A percentile compares a stretch with the other conserved stretches of the same genome.
Conservation (phyloP, 1,140 invertebrate species). For the Adoxophyes honmai region DNA sequence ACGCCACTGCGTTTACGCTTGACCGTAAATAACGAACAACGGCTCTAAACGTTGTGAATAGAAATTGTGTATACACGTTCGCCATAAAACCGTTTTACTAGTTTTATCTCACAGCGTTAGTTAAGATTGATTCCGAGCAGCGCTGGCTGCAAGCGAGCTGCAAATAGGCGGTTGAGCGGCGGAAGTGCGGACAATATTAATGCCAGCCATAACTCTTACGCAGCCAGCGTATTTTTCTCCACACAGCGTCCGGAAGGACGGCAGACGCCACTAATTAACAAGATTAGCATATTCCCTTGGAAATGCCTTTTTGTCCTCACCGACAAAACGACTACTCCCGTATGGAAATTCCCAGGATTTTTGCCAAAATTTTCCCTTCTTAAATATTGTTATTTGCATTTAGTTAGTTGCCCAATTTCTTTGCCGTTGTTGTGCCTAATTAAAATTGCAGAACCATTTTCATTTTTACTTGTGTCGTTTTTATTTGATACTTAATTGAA, state of each 20-base stretch:
- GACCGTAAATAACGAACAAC: too few species aligned
- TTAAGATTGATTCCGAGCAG: slow-evolving; percentile 15
- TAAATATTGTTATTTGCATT: not conserved
- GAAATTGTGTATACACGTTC: too few species aligned
- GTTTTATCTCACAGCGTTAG: not conserved
- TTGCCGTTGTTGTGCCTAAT: not conserved
- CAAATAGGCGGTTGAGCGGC: slow-evolving; percentile 55
- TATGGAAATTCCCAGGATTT: slow-evolving; percentile 10
- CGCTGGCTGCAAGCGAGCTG: slow-evolving; percentile 35
- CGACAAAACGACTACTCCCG: not conserved
- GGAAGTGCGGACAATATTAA: slow-evolving; percentile 71
- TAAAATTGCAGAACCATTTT: too few species aligned
- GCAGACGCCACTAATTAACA: slow-evolving; percentile 44
- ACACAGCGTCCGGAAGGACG: slow-evolving; percentile 42
- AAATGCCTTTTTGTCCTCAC: slow-evolving; percentile 19
- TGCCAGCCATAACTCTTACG: slow-evolving; percentile 60
- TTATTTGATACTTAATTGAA: too few species aligned
- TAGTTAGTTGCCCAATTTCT: not conserved
- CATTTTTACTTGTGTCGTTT: too few species aligned
- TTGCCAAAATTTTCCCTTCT: not conserved
- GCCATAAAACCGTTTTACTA: too few species aligned
- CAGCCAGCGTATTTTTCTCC: slow-evolving; percentile 61
- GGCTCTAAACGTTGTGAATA: too few species aligned
- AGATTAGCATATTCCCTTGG: slow-evolving; percentile 28
- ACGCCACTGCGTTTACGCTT: too few species aligned